phyloP scores from a whole-genome alignment of 64 coral and sea anemone genomes.

The Montipora efflorescens region DNA sequence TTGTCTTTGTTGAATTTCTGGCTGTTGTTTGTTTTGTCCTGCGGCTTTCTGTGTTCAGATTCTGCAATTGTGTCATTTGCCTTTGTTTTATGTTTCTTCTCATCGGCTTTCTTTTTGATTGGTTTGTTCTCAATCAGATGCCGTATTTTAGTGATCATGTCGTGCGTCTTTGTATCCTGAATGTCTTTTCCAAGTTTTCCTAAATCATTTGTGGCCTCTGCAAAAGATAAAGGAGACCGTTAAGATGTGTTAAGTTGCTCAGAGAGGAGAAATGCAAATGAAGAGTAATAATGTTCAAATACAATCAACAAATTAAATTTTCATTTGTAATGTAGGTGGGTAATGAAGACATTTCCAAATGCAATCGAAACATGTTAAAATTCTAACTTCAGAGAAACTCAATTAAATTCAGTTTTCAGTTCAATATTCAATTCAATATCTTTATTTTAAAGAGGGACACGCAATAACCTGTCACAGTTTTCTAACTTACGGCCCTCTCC shows the following conservation, averaged over 20 bases:
- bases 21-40: background rate
- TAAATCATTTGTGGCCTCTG: constrained; percentile 51
- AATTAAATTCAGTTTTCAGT: too few relatives aligned
- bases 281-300: too few relatives aligned
- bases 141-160: constrained; percentile 63
- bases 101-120: background rate
- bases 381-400: too few relatives aligned
- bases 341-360: too few relatives aligned
- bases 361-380: too few relatives aligned
- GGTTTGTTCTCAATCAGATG: constrained; percentile 41
- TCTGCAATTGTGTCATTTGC: background rate
- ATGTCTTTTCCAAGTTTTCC: constrained; percentile 60
- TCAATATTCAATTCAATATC: too few relatives aligned
- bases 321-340: too few relatives aligned
- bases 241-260: background rate
- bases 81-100: background rate
- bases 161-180: background rate
- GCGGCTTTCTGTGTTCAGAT: background rate
- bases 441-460: too few relatives aligned
- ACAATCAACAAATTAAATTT: too few relatives aligned
- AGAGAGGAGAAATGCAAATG: too few relatives aligned
- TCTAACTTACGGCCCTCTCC: too few relatives aligned
- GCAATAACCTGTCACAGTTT: too few relatives aligned
- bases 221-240: background rate
- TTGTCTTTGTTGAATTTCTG: background rate